These are phyloP conservation scores for Hymenopus coronatus DNA, from an alignment of 2,888 invertebrate genomes.

Conservation along the genomic window DNA sequence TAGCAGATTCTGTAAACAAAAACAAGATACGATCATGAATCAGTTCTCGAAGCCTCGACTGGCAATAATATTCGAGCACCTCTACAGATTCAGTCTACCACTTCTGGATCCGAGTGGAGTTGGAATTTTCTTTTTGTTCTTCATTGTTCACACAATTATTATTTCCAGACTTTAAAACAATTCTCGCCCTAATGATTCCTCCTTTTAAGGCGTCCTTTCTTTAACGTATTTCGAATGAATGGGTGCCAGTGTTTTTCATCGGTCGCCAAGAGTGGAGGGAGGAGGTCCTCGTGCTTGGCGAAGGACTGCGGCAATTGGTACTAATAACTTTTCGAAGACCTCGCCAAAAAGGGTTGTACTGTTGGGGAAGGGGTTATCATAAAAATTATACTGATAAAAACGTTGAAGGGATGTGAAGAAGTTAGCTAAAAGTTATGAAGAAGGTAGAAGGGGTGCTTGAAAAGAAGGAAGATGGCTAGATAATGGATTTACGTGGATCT, in stretches of 20 bases:
- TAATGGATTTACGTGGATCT: constrained; percentile 17
- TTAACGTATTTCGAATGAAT: constrained; percentile 29
- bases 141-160: neutral
- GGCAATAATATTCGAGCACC: neutral
- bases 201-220: constrained; percentile 18
- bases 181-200: constrained; percentile 6
- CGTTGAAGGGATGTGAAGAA: neutral
- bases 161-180: constrained; percentile 17
- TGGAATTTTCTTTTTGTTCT: neutral
- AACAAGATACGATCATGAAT: neutral
- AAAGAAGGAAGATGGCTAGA: constrained; percentile 10
- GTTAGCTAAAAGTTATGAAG: constrained; percentile 12
- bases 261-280: constrained; percentile 4
- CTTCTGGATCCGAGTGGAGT: neutral
- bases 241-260: constrained; percentile 25
- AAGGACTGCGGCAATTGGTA: constrained; percentile 25
- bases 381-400: neutral
- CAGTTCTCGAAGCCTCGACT: neutral
- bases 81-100: neutral
- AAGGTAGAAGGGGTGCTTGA: neutral
- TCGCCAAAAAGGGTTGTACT: constrained; percentile 27
- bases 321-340: constrained; percentile 30
- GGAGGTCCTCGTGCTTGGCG: constrained; percentile 13
- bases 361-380: neutral
- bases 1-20: neutral